Percentiles rank a stretch among this genome's conserved stretches.
These are phyloP conservation scores for Acropternis orthonyx DNA, from an alignment of 2,797 vertebrate genomes.

Conservation along the genomic window DNA sequence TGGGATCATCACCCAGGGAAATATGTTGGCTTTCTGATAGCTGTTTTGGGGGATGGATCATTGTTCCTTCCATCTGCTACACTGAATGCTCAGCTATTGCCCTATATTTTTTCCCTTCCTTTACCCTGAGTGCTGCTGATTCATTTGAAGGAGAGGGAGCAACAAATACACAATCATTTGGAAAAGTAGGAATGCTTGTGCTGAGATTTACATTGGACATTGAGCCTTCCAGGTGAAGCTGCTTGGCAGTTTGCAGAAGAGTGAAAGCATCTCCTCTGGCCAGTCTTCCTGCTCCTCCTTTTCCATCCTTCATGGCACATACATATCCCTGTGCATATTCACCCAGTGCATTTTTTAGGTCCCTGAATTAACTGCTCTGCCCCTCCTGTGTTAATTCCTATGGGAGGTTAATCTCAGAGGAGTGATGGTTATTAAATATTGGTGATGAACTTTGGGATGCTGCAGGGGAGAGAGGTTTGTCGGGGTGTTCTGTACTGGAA, in stretches of 20 bases:
- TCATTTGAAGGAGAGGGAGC: neutral
- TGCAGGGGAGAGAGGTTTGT: neutral
- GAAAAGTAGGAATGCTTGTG: neutral
- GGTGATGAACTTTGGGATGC: neutral
- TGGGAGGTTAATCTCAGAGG: neutral
- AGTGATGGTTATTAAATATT: neutral
- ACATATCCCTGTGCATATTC: rapidly evolving
- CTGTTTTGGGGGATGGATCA: neutral
- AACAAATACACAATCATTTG: rapidly evolving
- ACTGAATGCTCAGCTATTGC: neutral
- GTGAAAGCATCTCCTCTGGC: neutral
- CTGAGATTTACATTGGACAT: rapidly evolving
- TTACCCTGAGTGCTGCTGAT: neutral
- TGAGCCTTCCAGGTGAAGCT: neutral
- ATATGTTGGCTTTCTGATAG: neutral
- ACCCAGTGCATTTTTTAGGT: neutral
- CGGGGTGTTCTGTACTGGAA: neutral
- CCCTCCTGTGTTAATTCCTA: neutral
- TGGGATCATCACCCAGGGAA: neutral
- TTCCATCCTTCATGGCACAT: rapidly evolving
- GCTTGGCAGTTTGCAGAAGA: neutral
- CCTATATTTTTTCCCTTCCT: neutral
- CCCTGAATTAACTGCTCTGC: neutral
- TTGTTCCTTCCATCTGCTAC: neutral
- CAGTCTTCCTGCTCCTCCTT: neutral